phyloP scores from a whole-genome alignment of 2,797 vertebrate genomes.

The Melanogrammus aeglefinus region DNA sequence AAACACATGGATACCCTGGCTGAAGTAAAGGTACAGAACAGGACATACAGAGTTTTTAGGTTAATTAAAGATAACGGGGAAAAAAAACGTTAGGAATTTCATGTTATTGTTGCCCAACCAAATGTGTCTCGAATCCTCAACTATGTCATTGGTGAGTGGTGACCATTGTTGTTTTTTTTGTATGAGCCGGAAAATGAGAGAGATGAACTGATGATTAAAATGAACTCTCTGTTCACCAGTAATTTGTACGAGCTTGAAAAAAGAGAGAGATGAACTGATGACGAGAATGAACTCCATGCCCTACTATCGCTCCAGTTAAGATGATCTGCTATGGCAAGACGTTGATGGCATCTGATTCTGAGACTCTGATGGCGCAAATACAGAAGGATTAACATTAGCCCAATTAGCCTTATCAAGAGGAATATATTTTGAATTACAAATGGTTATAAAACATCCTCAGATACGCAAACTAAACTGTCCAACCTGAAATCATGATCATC shows the following conservation, averaged over 20 bases:
- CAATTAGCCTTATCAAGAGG: conserved; percentile 32
- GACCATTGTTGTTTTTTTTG: too few relatives aligned
- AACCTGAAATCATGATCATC: background rate
- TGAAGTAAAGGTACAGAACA: conserved; percentile 22
- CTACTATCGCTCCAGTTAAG: conserved; percentile 42
- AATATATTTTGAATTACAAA: conserved; percentile 6
- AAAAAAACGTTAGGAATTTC: background rate
- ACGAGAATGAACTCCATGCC: conserved; percentile 56
- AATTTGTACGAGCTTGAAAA: conserved; percentile 1
- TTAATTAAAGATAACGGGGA: conserved; percentile 10
- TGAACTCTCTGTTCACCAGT: conserved; percentile 45
- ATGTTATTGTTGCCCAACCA: background rate
- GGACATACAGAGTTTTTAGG: conserved; percentile 21
- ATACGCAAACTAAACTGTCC: background rate
- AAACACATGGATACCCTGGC: conserved; percentile 24
- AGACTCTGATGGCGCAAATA: conserved; percentile 24
- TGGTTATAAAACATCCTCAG: conserved; percentile 2
- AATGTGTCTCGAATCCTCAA: background rate
- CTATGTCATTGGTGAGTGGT: conserved; percentile 54
- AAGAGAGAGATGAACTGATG: conserved; percentile 6
- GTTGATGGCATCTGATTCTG: conserved; percentile 15
- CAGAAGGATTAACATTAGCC: conserved; percentile 42
- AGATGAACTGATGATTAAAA: background rate
- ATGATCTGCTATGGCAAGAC: conserved; percentile 36
- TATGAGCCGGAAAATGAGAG: conserved; percentile 15